phyloP scores from a whole-genome alignment of 2,113 vertebrate genomes.

The Eubucco bourcierii region DNA sequence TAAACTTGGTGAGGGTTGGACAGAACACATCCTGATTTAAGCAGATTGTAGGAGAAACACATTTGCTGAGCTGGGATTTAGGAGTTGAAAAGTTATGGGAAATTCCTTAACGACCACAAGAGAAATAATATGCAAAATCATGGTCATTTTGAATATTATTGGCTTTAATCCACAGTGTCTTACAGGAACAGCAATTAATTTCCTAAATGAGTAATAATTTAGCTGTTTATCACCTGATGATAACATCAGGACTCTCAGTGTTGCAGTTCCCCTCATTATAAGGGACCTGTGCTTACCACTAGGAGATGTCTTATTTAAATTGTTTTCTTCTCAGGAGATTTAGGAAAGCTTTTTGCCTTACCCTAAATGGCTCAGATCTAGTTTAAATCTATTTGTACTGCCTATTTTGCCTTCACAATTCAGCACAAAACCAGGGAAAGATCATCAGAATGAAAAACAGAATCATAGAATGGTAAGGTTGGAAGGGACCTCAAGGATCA shows the following conservation, averaged over 20 bases:
- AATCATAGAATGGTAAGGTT: no score
- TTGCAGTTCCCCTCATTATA: neutral
- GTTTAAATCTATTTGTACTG: neutral
- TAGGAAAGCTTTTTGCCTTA: neutral
- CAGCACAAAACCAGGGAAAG: neutral
- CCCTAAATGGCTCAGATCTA: neutral
- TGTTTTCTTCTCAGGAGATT: neutral
- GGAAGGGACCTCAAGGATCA: no score
- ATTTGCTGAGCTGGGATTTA: neutral
- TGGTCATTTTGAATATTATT: neutral
- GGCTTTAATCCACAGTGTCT: neutral
- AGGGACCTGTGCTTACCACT: neutral
- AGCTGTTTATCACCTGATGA: neutral
- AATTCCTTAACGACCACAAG: neutral
- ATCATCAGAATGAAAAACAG: neutral
- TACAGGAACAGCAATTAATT: neutral
- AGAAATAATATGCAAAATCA: neutral
- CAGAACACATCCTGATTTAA: neutral
- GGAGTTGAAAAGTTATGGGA: neutral
- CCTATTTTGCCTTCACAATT: constrained; percentile 28
- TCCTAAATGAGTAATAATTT: neutral
- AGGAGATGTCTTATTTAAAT: neutral
- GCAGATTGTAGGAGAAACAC: neutral
- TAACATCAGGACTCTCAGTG: neutral
- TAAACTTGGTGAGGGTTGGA: neutral